Base-by-base conservation (phyloP, 30 jellyfish, hydroid and myxozoan genomes). In the Hydractinia symbiolongicarpus region DNA sequence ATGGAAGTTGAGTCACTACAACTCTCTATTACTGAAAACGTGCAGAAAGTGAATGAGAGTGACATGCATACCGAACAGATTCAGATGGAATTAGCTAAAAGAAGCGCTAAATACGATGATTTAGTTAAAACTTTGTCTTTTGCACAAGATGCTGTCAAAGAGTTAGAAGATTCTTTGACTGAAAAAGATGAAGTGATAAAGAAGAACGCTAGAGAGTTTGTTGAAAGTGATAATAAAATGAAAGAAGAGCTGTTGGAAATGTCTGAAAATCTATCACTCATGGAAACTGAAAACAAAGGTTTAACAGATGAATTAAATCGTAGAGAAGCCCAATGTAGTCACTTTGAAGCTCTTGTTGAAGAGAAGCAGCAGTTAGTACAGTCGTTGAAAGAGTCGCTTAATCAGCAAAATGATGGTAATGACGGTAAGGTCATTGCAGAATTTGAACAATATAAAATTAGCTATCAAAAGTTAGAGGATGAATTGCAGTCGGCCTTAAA, bases 401-500 rank as follows among this genome's bases (percentile, higher is more conserved):
- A 13, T 13, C n/a, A 67, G 51, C 14, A 71, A 8, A 58, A 30
- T 71, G 53, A n/a, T 71, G n/a, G n/a, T n/a, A n/a, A n/a, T n/a
- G 40, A 49, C 4, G 44, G 30, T 0, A 15, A 49, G 17, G 80
- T 71, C 53, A 9, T 71, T 30, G 66, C 30, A 50, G 80, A 71
- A 71, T 50, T 71, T 7, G 80, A 71, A 71, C 80, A 50, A 19
- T 30, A 7, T 50, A 71, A 71, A 58, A 8, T 8, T 13, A 50
- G 17, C 14, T 56, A 44, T 62, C 64, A 56, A 20, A 56, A 16
- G 10, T 17, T n/a, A 21, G 86, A 78, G 52, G 83, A 57, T 4
- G 86, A 78, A 62, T 53, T 78, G 70, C 86, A 78, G 6, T 57
- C 86, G n/a, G 86, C 86, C 14, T 51, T 78, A 56, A 55, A 78